These are phyloP conservation scores for Protodeltote pygarga DNA, from an alignment of 2,888 invertebrate species.

Conservation along the genomic window DNA sequence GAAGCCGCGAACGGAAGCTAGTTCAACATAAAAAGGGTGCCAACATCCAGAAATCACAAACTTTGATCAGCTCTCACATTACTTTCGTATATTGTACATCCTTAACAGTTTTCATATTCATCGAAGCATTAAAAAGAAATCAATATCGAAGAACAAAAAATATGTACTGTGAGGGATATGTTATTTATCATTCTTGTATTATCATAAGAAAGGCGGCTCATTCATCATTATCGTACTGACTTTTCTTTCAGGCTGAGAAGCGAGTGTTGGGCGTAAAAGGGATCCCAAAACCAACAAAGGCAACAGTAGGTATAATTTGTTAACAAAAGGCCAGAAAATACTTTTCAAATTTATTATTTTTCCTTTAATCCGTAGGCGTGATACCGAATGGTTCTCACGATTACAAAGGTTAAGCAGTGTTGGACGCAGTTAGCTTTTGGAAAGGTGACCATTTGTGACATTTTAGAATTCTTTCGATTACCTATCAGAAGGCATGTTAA, in stretches of 20 bases:
- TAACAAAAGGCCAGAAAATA: slow-evolving; percentile 65
- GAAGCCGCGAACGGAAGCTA: too few relatives aligned
- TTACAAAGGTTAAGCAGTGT: too few relatives aligned
- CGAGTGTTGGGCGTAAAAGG: slow-evolving; percentile 57
- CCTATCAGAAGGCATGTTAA: too few relatives aligned
- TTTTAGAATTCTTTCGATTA: too few relatives aligned
- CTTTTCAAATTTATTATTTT: slow-evolving; percentile 67
- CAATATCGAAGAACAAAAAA: slow-evolving; percentile 43
- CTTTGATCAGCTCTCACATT: slow-evolving; percentile 27
- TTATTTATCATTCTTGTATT: slow-evolving; percentile 73
- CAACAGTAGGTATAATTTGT: slow-evolving; percentile 61
- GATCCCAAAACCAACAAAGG: slow-evolving; percentile 52
- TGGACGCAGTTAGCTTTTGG: too few relatives aligned
- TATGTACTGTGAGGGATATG: slow-evolving; percentile 48
- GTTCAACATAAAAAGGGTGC: too few relatives aligned
- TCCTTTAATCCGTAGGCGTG: slow-evolving; percentile 42
- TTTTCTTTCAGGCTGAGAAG: slow-evolving; percentile 65
- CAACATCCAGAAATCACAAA: slow-evolving; percentile 17
- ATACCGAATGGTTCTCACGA: too few relatives aligned
- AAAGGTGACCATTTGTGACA: too few relatives aligned
- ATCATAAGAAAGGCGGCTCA: slow-evolving; percentile 71
- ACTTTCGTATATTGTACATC: slow-evolving; percentile 37
- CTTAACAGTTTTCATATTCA: slow-evolving; percentile 36
- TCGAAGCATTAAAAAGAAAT: slow-evolving; percentile 35
- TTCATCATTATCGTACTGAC: slow-evolving; percentile 74